Percentiles rank a stretch among this genome's conserved stretches.
Evolutionary conservation across 2,888 invertebrate genomes (phyloP).

Genomic region (Acronicta psi): DNA sequence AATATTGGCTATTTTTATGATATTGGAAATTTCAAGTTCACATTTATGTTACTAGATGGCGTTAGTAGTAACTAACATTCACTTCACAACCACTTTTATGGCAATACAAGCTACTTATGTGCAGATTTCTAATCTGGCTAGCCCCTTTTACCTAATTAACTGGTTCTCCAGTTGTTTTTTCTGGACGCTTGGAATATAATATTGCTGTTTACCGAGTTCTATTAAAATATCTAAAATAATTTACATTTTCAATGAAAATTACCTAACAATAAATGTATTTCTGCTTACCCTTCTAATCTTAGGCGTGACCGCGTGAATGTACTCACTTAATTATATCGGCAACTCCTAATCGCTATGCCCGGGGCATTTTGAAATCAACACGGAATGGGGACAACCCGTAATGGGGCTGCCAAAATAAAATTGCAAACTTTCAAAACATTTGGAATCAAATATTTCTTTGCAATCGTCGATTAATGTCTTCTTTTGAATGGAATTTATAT

Average conservation of each 20-base stretch:
- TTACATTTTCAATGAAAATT: no score
- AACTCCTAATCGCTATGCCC: conserved; percentile 33
- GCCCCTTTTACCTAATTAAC: no score
- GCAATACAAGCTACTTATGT: no score
- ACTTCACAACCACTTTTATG: no score
- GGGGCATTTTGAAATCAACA: conserved; percentile 49
- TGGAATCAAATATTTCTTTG: not conserved
- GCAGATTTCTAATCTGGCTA: no score
- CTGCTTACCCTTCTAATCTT: conserved; percentile 21
- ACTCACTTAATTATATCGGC: conserved; percentile 50
- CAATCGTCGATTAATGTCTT: not conserved
- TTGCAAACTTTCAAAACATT: conserved; percentile 33
- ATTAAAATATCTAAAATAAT: no score
- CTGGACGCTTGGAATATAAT: no score
- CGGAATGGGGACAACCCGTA: conserved; percentile 28
- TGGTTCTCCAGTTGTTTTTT: no score
- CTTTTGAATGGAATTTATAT: conserved; percentile 5
- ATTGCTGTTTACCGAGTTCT: no score
- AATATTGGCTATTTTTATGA: no score
- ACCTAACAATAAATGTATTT: conserved; percentile 24
- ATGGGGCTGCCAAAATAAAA: conserved; percentile 29
- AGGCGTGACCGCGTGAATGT: conserved; percentile 40
- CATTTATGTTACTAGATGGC: conserved; percentile 30
- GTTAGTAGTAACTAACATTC: conserved; percentile 6
- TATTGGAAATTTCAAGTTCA: not conserved